A percentile compares a stretch with the other conserved stretches of the same genome.
These are phyloP conservation scores for Drosophila sturtevanti DNA, from an alignment of 1,140 invertebrate species.

Conservation along the genomic window DNA sequence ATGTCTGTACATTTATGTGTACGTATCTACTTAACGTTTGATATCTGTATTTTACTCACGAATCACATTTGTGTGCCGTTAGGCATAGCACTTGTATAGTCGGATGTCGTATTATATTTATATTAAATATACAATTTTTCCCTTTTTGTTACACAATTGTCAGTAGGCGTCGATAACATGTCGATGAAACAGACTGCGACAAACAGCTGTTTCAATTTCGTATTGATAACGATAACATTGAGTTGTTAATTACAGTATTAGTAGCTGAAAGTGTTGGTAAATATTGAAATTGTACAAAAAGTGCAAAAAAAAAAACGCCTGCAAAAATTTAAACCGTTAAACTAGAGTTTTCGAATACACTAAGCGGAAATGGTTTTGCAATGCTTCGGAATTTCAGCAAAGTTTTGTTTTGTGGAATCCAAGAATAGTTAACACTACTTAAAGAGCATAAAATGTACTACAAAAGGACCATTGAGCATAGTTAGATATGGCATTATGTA, in stretches of 20 bases:
- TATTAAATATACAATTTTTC: slow-evolving; percentile 1
- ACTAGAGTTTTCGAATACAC: background rate
- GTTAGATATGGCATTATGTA: too few species aligned
- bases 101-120: background rate
- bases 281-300: background rate
- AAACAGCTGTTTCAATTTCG: background rate
- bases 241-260: too few species aligned
- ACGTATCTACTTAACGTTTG: background rate
- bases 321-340: background rate
- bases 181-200: background rate
- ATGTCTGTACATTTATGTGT: background rate
- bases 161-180: slow-evolving; percentile 8
- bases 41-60: slow-evolving; percentile 7
- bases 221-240: background rate
- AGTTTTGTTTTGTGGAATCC: too few species aligned
- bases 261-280: background rate
- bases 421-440: too few species aligned
- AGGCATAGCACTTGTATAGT: slow-evolving; percentile 3
- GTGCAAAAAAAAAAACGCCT: background rate
- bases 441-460: too few species aligned
- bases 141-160: slow-evolving; percentile 8
- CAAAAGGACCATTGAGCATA: too few species aligned
- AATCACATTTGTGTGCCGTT: slow-evolving; percentile 4
- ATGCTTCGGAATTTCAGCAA: too few species aligned
- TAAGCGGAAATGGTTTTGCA: too few species aligned